Evolutionary conservation across 2,888 invertebrate genomes (phyloP).

Genomic region (Andrena chrysosceles): DNA sequence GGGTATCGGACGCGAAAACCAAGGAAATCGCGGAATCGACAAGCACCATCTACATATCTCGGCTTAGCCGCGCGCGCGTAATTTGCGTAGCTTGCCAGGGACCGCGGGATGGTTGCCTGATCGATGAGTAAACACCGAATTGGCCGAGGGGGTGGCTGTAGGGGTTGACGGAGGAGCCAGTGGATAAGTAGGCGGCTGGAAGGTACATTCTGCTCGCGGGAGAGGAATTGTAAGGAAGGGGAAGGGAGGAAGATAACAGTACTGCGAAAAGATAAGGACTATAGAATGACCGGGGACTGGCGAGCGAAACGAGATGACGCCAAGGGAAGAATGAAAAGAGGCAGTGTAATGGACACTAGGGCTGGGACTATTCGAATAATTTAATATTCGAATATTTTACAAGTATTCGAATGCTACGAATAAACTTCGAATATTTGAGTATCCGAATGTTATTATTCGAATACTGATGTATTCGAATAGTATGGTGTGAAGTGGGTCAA

Average conservation of each 20-base stretch:
- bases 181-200: neutral
- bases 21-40: constrained; percentile 7
- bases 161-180: neutral
- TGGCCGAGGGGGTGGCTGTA: neutral
- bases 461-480: too few species aligned
- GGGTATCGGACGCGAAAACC: constrained; percentile 16
- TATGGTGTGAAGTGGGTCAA: too few species aligned
- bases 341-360: too few species aligned
- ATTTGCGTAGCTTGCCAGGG: too few species aligned
- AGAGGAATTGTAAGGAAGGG: too few species aligned
- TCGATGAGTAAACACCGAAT: neutral
- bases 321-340: neutral
- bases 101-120: too few species aligned
- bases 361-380: too few species aligned
- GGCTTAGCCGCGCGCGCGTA: neutral
- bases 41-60: constrained; percentile 18
- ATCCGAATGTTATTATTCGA: too few species aligned
- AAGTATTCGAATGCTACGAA: too few species aligned
- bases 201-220: neutral
- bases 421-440: too few species aligned
- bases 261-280: constrained; percentile 3
- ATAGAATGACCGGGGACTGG: constrained; percentile 11
- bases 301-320: neutral
- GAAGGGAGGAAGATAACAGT: constrained; percentile 8
- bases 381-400: too few species aligned